Base-by-base conservation (phyloP, 1,140 invertebrate genomes). In the Diachasma alloeum region DNA sequence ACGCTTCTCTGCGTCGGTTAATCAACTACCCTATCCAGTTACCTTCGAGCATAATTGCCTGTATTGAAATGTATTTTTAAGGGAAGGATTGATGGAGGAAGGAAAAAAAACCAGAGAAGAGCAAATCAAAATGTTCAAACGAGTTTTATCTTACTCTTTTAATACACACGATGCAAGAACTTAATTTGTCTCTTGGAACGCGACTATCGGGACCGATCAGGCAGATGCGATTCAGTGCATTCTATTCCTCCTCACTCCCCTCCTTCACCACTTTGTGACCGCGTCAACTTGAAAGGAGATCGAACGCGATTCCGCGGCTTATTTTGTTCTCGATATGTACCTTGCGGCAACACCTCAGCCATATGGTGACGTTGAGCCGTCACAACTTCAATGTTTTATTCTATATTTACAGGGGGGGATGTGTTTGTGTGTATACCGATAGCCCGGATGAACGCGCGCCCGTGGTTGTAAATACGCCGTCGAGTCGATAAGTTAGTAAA, bases 401-500 rank as follows among this genome's bases (percentile, higher is more conserved):
- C 70, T 46, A 78, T 59, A 67, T 78, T 80, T 79, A 78, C 42
- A 74, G 66, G 44, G 44, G 73, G 10, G 9, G 19, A 22, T 26
- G 24, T 66, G 26, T 31, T 15, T 66, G 26, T 66, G 24, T 66
- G 26, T 26, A 26, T 66, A 66, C 24, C 22, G 22, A 66, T 66
- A 15, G 10, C 9, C 15, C 24, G 39, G 39, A 13, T 36, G 59
- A 66, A 24, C 59, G 19, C 59, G 36, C 15, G 10, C 71, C 26
- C 46, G 68, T 46, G 69, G 66, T 73, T 80, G 80, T 85, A 85
- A 85, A 87, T 85, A 87, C 83, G 78, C 76, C 78, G 78, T 77
- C 79, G 81, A 83, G 83, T 87, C 87, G 85, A 89, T 90, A 90
- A 89, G 86, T 88, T 88, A 87, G 87, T 89, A 89, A 90, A 90